phyloP scores from a whole-genome alignment of 2,797 vertebrate species.

The Natrix natrix region DNA sequence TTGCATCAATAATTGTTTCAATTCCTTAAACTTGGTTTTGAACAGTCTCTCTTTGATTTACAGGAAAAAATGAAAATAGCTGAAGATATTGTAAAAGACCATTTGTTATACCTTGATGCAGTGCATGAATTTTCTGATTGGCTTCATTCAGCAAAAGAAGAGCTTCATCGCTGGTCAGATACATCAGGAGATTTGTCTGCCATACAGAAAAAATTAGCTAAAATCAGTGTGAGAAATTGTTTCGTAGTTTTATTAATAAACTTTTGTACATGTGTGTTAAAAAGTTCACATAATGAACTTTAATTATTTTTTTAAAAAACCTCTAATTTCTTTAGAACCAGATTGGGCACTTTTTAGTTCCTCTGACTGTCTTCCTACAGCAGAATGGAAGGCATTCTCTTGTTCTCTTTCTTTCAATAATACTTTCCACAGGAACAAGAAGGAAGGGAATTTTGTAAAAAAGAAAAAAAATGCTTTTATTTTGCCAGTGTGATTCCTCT shows the following conservation, averaged over 20 bases:
- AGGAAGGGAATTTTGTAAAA: no score
- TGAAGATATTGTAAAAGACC: constrained; percentile 88
- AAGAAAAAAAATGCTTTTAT: not conserved
- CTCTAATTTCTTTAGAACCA: not conserved
- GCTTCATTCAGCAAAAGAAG: constrained; percentile 95
- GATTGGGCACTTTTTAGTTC: not conserved
- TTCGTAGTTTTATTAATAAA: not conserved
- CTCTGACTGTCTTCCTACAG: not conserved
- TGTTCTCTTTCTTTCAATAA: not conserved
- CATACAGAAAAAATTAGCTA: constrained; percentile 85
- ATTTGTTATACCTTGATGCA: constrained; percentile 88
- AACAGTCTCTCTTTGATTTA: not conserved
- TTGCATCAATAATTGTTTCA: not conserved
- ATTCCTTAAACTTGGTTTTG: not conserved
- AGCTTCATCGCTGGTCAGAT: constrained; percentile 96
- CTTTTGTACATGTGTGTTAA: not conserved
- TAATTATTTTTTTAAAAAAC: not conserved
- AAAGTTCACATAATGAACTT: not conserved
- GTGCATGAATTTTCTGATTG: constrained; percentile 95
- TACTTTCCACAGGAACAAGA: not conserved
- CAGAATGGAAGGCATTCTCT: not conserved
- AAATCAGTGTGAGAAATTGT: constrained; percentile 82
- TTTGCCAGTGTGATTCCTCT: not conserved
- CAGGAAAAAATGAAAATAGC: constrained; percentile 91
- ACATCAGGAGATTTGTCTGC: constrained; percentile 84